phyloP scores from a whole-genome alignment of 92 coral and sea anemone genomes.

The Meandrina meandrites region DNA sequence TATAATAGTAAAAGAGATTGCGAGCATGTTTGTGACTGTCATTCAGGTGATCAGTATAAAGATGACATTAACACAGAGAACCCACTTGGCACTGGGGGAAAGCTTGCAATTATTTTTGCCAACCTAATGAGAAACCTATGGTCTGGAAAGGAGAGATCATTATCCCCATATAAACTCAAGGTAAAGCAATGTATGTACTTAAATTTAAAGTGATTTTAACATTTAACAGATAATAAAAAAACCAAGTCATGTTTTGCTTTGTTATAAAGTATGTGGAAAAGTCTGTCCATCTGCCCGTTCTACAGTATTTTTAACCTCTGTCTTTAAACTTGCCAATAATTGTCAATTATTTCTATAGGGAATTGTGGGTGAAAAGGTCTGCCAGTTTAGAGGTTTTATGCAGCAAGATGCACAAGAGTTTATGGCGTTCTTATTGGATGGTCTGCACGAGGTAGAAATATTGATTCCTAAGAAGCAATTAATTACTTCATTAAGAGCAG shows the following conservation, averaged over 20 bases:
- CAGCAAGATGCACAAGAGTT: conserved; percentile 99
- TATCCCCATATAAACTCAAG: conserved; percentile 88
- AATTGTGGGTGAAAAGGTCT: conserved; percentile 85
- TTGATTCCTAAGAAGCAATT: neutral
- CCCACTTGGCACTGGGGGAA: conserved; percentile 84
- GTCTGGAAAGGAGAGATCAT: conserved; percentile 84
- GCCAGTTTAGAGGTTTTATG: conserved; percentile 86
- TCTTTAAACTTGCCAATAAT: too few species aligned
- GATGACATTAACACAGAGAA: conserved; percentile 80
- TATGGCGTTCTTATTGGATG: conserved; percentile 94
- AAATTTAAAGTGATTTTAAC: too few species aligned
- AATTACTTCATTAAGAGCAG: too few species aligned
- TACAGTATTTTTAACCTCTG: too few species aligned
- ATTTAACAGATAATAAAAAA: too few species aligned
- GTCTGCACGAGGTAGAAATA: conserved; percentile 84
- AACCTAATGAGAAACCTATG: conserved; percentile 77
- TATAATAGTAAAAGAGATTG: too few species aligned
- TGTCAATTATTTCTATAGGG: conserved; percentile 26
- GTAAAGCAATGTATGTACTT: conserved; percentile 22
- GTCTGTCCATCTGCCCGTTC: too few species aligned
- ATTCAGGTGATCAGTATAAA: conserved; percentile 59
- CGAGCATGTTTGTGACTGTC: neutral
- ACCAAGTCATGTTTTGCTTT: too few species aligned
- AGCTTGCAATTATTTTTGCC: conserved; percentile 75
- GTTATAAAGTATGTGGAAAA: too few species aligned